Conservation (phyloP, 2,888 invertebrate genomes). For the Cerastis rubricosa region DNA sequence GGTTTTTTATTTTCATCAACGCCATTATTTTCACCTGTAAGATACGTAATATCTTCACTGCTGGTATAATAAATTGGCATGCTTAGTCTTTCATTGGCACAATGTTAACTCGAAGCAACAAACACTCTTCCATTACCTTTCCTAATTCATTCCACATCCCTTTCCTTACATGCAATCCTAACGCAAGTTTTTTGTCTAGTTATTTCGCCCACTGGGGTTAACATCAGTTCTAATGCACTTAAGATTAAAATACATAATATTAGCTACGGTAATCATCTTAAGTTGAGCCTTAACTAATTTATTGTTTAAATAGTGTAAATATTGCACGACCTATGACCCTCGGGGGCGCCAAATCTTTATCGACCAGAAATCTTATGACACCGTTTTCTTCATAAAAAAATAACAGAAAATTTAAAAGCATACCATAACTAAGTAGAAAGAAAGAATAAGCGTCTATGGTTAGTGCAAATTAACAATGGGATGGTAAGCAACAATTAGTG, state of each 20-base stretch:
- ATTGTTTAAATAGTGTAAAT: constrained; percentile 55
- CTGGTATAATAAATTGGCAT: constrained; percentile 69
- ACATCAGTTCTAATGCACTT: constrained; percentile 34
- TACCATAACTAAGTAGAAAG: constrained; percentile 71
- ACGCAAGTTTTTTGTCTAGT: constrained; percentile 32
- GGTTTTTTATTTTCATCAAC: constrained; percentile 88
- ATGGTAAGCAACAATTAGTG: constrained; percentile 80
- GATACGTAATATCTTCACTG: constrained; percentile 82
- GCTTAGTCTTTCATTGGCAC: constrained; percentile 67
- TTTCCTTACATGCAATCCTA: constrained; percentile 77
- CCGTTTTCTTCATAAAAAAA: constrained; percentile 86
- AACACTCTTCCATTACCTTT: constrained; percentile 63
- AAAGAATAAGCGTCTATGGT: constrained; percentile 79
- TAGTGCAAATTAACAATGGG: constrained; percentile 80
- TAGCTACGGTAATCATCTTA: constrained; percentile 34
- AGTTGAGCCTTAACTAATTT: constrained; percentile 49
- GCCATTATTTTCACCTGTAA: constrained; percentile 88
- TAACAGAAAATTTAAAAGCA: constrained; percentile 79
- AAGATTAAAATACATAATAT: constrained; percentile 46
- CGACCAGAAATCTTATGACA: constrained; percentile 81
- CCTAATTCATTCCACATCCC: constrained; percentile 64
- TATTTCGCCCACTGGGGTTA: constrained; percentile 5
- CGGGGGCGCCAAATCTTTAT: constrained; percentile 89
- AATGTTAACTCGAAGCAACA: constrained; percentile 66
- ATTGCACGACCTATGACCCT: constrained; percentile 84